A percentile compares a stretch with the other conserved stretches of the same genome.
Conservation (phyloP, 2,113 vertebrate species). For the Alethe diademata region DNA sequence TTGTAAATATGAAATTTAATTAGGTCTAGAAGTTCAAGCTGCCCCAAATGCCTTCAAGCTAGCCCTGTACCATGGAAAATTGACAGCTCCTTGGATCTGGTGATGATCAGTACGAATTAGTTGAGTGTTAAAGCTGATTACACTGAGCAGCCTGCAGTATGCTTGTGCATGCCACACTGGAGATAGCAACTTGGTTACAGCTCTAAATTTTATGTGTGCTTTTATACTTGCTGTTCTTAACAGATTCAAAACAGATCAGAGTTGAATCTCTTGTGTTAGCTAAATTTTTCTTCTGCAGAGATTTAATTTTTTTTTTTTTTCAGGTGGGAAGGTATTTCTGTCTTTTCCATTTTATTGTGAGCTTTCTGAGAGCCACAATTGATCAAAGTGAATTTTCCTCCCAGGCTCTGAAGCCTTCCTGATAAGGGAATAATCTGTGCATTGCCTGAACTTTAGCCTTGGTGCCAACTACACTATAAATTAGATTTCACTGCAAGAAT, state of each 20-base stretch:
- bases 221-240: background rate
- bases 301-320: background rate
- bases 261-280: background rate
- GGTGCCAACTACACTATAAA: background rate
- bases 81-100: background rate
- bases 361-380: background rate
- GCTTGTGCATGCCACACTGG: background rate
- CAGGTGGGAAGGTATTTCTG: background rate
- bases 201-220: background rate
- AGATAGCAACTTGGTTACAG: background rate
- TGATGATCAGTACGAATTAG: background rate
- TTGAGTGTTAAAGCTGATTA: background rate
- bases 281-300: background rate
- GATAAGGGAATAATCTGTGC: background rate
- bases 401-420: background rate
- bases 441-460: background rate
- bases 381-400: slow-evolving; percentile 26
- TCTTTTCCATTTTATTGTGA: background rate
- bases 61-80: background rate
- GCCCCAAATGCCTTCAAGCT: background rate
- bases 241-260: background rate
- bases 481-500: background rate
- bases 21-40: background rate
- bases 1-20: background rate
- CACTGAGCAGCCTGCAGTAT: background rate